phyloP scores from a whole-genome alignment of 2,888 invertebrate genomes.

The Metallyticus violacea region DNA sequence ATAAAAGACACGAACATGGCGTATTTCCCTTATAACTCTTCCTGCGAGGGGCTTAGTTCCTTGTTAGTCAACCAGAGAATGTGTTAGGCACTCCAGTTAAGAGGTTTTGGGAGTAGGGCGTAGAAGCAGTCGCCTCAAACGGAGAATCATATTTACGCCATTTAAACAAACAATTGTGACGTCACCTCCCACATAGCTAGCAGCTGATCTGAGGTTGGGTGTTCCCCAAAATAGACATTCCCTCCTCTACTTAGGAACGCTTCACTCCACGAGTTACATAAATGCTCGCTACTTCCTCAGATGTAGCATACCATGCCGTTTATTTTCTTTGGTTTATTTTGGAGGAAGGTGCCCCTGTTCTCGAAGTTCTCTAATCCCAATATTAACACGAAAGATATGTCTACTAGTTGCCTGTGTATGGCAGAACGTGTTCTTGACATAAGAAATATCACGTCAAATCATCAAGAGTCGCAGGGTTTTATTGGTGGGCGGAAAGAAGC shows the following conservation, averaged over 20 bases:
- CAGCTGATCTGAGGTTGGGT: neutral
- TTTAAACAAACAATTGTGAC: neutral
- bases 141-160: neutral
- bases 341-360: too few species aligned
- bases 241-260: neutral
- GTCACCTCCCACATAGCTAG: neutral
- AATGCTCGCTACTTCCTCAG: neutral
- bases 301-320: neutral
- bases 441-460: too few species aligned
- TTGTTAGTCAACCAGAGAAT: neutral
- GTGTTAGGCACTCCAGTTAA: neutral
- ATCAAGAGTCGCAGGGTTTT: too few species aligned
- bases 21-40: too few species aligned
- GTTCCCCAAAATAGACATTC: neutral
- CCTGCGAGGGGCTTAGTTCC: neutral
- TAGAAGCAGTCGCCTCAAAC: neutral
- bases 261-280: neutral
- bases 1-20: too few species aligned
- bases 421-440: too few species aligned
- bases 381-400: too few species aligned
- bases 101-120: too few species aligned
- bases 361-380: too few species aligned
- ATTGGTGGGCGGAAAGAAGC: too few species aligned
- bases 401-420: too few species aligned
- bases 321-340: neutral